phyloP scores from a whole-genome alignment of 2,113 vertebrate species.

The Podarcis cretensis region DNA sequence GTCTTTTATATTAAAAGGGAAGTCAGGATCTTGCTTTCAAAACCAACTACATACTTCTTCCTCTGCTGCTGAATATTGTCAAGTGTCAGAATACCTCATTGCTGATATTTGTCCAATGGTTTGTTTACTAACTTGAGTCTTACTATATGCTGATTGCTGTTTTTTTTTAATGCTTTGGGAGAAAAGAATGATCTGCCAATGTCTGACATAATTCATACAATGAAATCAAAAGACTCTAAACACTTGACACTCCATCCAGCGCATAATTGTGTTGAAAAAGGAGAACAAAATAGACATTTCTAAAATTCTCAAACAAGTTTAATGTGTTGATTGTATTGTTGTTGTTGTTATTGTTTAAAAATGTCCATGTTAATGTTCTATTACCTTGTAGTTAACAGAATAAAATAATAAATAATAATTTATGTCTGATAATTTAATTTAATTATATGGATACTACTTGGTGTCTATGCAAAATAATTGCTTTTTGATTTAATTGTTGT shows the following conservation, averaged over 20 bases:
- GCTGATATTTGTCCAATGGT: conserved; percentile 35
- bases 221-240: conserved; percentile 33
- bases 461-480: conserved; percentile 65
- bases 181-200: conserved; percentile 24
- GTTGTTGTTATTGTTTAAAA: conserved; percentile 7
- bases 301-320: conserved; percentile 17
- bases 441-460: conserved; percentile 58
- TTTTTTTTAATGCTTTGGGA: conserved; percentile 34
- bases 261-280: conserved; percentile 42
- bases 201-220: conserved; percentile 30
- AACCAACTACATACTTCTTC: conserved; percentile 68
- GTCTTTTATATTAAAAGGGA: conserved; percentile 83
- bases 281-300: conserved; percentile 34
- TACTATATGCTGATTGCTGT: conserved; percentile 32
- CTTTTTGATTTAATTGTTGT: conserved; percentile 65
- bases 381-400: conserved; percentile 69
- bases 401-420: conserved; percentile 70
- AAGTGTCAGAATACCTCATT: conserved; percentile 69
- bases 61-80: conserved; percentile 61
- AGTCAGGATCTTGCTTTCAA: conserved; percentile 72
- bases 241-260: conserved; percentile 48
- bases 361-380: conserved; percentile 57
- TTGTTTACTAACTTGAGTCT: conserved; percentile 40
- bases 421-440: conserved; percentile 73
- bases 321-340: conserved; percentile 37